Evolutionary conservation across 2,797 vertebrate genomes (phyloP).

Genomic region (Serranus cabrilla): DNA sequence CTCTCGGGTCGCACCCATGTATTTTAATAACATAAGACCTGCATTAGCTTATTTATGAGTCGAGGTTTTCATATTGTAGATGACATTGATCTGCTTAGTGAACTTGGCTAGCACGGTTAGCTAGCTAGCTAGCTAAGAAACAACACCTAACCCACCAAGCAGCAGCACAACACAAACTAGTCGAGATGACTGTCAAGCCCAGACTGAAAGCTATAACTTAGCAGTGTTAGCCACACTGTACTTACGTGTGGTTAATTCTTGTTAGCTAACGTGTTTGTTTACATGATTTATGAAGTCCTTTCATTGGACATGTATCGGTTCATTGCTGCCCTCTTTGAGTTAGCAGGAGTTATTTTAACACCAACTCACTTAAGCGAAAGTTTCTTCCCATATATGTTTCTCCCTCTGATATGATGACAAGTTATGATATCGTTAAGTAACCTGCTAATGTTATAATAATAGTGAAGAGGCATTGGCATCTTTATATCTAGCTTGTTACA

Average conservation of each 20-base stretch:
- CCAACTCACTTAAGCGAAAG: neutral
- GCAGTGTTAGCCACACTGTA: conserved; percentile 5
- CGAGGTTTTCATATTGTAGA: conserved; percentile 44
- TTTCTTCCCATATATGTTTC: neutral
- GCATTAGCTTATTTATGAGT: conserved; percentile 21
- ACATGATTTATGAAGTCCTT: conserved; percentile 42
- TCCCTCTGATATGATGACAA: neutral
- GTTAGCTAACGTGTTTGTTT: conserved; percentile 63
- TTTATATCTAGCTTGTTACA: neutral
- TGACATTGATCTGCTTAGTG: conserved; percentile 69
- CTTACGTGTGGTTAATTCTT: neutral
- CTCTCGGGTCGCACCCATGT: neutral
- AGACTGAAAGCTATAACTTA: conserved; percentile 11
- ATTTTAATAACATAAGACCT: neutral
- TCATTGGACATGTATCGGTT: conserved; percentile 7
- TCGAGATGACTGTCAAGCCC: neutral
- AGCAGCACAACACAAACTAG: conserved; percentile 7
- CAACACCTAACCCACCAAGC: conserved; percentile 28
- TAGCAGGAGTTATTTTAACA: conserved; percentile 1
- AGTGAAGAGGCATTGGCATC: neutral
- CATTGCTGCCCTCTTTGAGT: neutral
- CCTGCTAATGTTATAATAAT: neutral
- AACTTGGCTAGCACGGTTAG: conserved; percentile 58
- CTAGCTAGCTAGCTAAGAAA: conserved; percentile 30
- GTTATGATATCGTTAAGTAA: neutral